Conservation (phyloP, 1,140 invertebrate species). For the Ceratosolen solmsi region DNA sequence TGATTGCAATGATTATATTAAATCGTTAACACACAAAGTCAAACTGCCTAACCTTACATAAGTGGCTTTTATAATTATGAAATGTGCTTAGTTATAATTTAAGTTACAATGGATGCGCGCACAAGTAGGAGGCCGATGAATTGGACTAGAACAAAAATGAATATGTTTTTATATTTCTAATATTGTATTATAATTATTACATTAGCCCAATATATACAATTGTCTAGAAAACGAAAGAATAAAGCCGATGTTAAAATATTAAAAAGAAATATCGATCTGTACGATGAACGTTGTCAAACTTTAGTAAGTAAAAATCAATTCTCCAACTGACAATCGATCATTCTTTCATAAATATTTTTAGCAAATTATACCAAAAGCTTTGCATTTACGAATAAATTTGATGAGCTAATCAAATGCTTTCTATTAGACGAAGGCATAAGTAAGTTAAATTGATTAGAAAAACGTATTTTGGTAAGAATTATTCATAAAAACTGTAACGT, state of each 20-base stretch:
- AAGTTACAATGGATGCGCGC: neutral
- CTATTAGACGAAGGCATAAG: neutral
- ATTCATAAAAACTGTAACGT: constrained; percentile 27
- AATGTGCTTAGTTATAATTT: neutral
- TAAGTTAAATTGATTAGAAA: neutral
- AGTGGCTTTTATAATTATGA: neutral
- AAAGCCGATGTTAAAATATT: too few relatives aligned
- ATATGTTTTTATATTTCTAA: too few relatives aligned
- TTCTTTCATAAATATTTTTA: neutral
- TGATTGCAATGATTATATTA: neutral
- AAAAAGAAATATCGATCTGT: too few relatives aligned
- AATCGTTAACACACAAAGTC: neutral
- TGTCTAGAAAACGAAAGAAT: neutral
- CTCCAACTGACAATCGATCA: neutral
- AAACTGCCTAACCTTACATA: neutral
- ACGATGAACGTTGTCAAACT: too few relatives aligned
- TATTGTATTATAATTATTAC: neutral
- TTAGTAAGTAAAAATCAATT: neutral
- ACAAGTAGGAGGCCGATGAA: neutral
- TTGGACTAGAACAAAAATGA: too few relatives aligned
- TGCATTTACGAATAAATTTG: neutral
- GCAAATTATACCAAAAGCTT: neutral
- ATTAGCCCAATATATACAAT: neutral
- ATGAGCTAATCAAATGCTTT: neutral
- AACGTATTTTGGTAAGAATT: neutral